Conservation (phyloP, 2,797 vertebrate species). For the Clarias pachynema region DNA sequence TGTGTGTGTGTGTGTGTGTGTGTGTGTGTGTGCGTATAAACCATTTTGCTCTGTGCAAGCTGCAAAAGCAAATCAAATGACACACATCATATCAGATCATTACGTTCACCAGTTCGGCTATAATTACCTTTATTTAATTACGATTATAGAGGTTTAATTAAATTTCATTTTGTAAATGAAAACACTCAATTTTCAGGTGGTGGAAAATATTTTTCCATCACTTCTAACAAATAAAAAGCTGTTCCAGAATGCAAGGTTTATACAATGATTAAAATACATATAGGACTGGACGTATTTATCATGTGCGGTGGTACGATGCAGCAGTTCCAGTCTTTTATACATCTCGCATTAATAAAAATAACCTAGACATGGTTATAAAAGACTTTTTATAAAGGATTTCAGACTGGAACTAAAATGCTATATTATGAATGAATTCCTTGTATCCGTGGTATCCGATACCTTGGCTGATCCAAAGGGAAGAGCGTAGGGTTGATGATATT, state of each 20-base stretch:
- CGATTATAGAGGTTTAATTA: not conserved
- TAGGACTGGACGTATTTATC: not conserved
- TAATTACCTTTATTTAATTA: constrained; percentile 20
- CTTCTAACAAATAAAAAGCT: not conserved
- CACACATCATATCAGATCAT: constrained; percentile 14
- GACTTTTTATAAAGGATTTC: not conserved
- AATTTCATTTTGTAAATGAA: not conserved
- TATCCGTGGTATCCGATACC: constrained; percentile 62
- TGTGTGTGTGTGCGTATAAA: constrained; percentile 6
- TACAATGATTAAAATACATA: not conserved
- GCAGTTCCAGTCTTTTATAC: not conserved
- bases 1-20: constrained; percentile 11
- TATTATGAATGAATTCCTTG: not conserved
- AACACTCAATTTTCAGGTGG: not conserved
- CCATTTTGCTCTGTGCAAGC: constrained; percentile 14
- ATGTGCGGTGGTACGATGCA: not conserved
- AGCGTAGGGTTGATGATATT: constrained; percentile 78
- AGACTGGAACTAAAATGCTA: not conserved
- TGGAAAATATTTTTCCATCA: not conserved
- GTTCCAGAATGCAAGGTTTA: not conserved
- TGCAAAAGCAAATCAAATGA: constrained; percentile 9
- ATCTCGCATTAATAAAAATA: not conserved
- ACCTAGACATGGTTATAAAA: not conserved
- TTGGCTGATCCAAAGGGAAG: constrained; percentile 65
- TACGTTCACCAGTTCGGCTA: not conserved